Evolutionary conservation across 2,888 invertebrate genomes (phyloP), one percentile per base, ranked within the genome.

Genomic region (Platycheirus albimanus): DNA sequence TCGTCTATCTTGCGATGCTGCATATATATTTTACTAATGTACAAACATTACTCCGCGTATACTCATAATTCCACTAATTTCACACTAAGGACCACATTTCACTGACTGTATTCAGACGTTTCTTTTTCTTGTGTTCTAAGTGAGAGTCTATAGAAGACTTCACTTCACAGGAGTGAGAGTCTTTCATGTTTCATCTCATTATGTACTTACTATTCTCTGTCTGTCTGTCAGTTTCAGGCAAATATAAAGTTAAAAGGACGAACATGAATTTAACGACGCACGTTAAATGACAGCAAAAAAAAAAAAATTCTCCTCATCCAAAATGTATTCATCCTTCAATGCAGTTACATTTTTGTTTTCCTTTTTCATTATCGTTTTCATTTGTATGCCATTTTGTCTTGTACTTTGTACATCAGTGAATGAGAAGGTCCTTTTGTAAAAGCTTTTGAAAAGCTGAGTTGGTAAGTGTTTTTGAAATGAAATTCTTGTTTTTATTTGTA

Each of bases 21-120:
- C 36, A 36, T 36, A 36, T n/a, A n/a, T 10, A 36, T 24, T 36
- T 36, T 11, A 36, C 36, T 66, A 61, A 69, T 76, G 70, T 47
- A 70, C 70, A 64, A 70, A 77, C 77, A 76, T 69, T 36, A 47
- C 63, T 77, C 47, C 15, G 30, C 47, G 24, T 3, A 56, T 11
- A 3, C 77, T 77, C 70, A 77, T 56, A 70, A 77, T 70, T 77
- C 41, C 20, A 56, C 77, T 77, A 77, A 77, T 77, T 77, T 70
- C 56, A 38, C 47, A 36, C 69, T 77, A 47, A 77, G 70, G 69
- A 77, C 6, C 36, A 3, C 54, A 63, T 24, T 24, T 24, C 77
- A 70, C 70, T 36, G 36, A 8, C 8, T 3, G 3, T 36, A 8
- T 36, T 36, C 10, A n/a, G n/a, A n/a, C n/a, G n/a, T 36, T 8